Percentiles rank a stretch among this genome's conserved stretches.
Conservation (phyloP, 2,113 vertebrate species). For the Coreoperca whiteheadi region DNA sequence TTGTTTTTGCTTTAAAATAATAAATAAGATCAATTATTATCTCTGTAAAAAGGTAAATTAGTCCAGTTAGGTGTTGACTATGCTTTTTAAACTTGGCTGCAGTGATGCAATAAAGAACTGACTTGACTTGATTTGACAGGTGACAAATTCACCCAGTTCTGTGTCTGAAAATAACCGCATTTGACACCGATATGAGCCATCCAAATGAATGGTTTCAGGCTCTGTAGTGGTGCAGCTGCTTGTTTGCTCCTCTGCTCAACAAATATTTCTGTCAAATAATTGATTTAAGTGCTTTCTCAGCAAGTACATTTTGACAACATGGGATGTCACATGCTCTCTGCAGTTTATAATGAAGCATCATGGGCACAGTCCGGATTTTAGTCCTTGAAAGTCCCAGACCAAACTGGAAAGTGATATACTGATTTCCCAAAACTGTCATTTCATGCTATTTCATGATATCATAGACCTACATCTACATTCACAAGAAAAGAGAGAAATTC, state of each 20-base stretch:
- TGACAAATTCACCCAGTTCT: conserved; percentile 31
- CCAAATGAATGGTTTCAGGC: conserved; percentile 33
- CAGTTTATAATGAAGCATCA: conserved; percentile 34
- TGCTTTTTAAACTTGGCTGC: conserved; percentile 21
- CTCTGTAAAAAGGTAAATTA: background rate
- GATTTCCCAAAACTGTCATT: background rate
- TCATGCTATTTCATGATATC: background rate
- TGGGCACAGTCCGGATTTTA: background rate
- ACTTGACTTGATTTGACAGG: conserved; percentile 27
- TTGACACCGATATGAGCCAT: conserved; percentile 36
- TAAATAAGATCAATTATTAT: background rate
- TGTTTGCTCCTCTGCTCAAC: conserved; percentile 46
- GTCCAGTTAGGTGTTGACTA: background rate
- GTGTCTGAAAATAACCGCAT: conserved; percentile 38
- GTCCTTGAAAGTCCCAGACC: no score
- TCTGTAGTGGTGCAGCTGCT: conserved; percentile 41
- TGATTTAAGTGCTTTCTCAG: conserved; percentile 46
- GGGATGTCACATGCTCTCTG: conserved; percentile 11
- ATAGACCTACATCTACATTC: background rate
- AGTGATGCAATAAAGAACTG: background rate
- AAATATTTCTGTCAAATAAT: conserved; percentile 61
- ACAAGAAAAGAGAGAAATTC: background rate
- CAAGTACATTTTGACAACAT: conserved; percentile 43
- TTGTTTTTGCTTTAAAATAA: background rate
- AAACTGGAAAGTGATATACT: background rate